Conservation (phyloP, 2,888 invertebrate species). For the Cyaniris semiargus region DNA sequence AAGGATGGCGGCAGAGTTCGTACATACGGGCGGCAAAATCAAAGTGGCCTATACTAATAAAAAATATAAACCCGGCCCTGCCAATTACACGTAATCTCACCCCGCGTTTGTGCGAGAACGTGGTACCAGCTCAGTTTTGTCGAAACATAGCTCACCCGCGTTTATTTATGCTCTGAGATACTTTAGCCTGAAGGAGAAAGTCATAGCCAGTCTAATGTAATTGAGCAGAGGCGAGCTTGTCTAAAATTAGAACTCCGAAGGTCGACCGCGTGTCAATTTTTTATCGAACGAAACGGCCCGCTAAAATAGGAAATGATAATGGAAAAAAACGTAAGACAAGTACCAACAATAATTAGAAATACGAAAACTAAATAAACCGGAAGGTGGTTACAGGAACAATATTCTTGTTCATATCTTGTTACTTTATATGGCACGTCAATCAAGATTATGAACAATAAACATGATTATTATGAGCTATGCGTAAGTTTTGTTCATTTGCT, state of each 20-base stretch:
- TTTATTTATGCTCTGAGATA: background rate
- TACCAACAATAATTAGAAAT: background rate
- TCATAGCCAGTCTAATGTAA: background rate
- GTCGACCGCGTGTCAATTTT: slow-evolving; percentile 14
- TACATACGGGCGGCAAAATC: too few species aligned
- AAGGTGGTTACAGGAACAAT: background rate
- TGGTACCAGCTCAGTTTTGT: too few species aligned
- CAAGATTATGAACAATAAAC: background rate
- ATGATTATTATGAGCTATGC: background rate
- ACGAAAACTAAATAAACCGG: background rate
- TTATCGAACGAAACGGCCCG: slow-evolving; percentile 7
- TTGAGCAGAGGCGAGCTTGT: background rate
- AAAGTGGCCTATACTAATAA: too few species aligned
- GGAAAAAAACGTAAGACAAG: background rate
- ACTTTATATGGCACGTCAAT: background rate
- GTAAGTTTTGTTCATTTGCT: too few species aligned
- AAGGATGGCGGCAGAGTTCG: too few species aligned
- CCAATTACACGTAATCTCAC: too few species aligned
- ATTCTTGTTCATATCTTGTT: background rate
- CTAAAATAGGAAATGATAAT: slow-evolving; percentile 17
- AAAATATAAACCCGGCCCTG: too few species aligned
- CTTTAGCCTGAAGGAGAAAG: background rate
- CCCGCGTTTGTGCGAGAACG: too few species aligned
- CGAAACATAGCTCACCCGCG: background rate
- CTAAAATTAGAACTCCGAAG: slow-evolving; percentile 6